Conservation (phyloP, 2,797 vertebrate genomes). For the Karalla daura region DNA sequence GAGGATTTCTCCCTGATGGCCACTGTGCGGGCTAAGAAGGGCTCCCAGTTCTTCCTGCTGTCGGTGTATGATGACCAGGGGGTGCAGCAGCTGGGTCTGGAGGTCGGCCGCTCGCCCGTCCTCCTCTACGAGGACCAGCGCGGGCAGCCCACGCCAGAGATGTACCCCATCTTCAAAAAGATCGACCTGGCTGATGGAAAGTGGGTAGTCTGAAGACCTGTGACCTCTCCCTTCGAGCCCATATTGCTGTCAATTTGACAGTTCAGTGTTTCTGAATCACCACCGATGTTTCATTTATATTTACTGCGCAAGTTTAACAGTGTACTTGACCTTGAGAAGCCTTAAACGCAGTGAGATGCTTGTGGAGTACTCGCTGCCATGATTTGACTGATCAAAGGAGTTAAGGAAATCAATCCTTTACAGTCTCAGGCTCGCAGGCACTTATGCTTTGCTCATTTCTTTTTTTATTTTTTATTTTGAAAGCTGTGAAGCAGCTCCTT, state of each 20-base stretch:
- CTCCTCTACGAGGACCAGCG: constrained; percentile 89
- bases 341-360: constrained; percentile 7
- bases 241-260: constrained; percentile 2
- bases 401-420: constrained; percentile 21
- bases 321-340: constrained; percentile 21
- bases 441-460: constrained; percentile 11
- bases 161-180: constrained; percentile 87
- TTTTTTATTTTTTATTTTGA: too few relatives aligned
- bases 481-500: constrained; percentile 19
- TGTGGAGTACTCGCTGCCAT: constrained; percentile 1
- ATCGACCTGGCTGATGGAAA: constrained; percentile 90
- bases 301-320: constrained; percentile 8
- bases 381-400: constrained; percentile 27
- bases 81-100: constrained; percentile 89
- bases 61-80: constrained; percentile 89
- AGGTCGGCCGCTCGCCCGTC: constrained; percentile 86
- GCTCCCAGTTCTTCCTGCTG: constrained; percentile 86
- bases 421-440: constrained; percentile 14
- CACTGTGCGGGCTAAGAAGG: constrained; percentile 86
- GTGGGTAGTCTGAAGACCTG: constrained; percentile 79
- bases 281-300: not conserved
- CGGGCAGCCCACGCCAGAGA: constrained; percentile 82
- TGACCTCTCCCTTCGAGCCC: not conserved
- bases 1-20: constrained; percentile 90
- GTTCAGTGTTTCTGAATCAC: not conserved